Evolutionary conservation across 2,797 vertebrate species (phyloP), one percentile per base, ranked within the genome.

Genomic region (Acomys russatus): DNA sequence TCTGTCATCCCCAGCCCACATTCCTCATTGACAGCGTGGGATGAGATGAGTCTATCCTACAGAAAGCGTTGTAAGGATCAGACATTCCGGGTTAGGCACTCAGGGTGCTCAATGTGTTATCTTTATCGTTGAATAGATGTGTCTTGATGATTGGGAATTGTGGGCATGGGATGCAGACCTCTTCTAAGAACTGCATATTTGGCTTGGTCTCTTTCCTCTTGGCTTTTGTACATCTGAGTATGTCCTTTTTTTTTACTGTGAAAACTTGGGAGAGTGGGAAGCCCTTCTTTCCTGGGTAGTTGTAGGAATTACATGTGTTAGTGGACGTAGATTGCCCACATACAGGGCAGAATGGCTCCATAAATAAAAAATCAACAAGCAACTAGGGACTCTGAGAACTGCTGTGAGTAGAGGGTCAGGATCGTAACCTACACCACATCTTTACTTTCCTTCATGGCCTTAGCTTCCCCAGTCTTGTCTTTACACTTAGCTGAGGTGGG

Each of bases 21-120:
- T 59, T n/a, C 49, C 76, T 63, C 7, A 28, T 30, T 76, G n/a
- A 56, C 30, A 70, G 22, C 20, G 23, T 83, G 64, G n/a, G 44
- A 17, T 70, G 56, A 49, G 64, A 76, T 82, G 92, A 86, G 51
- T 54, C 38, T 49, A 12, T 51, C 84, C 92, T 68, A 76, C 30
- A 84, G 90, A 76, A 94, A 86, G 71, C 44, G 2, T 77, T 59
- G 3, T 33, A 56, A 87, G 92, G 64, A 80, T 84, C 54, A n/a
- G 73, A 6, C 61, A n/a, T 44, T 93, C 66, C 68, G 76, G 28
- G 22, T 35, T 61, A 63, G 90, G 23, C 28, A 6, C 14, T 90
- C 86, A 91, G 68, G 9, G 23, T 25, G 22, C 73, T 73, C 49
- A 0, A 0, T 61, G 28, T 44, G 0, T 85, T 44, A 3, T 49